Percentiles rank a stretch among this genome's conserved stretches.
phyloP scores from a whole-genome alignment of 2,888 invertebrate species.

The Belgica antarctica region DNA sequence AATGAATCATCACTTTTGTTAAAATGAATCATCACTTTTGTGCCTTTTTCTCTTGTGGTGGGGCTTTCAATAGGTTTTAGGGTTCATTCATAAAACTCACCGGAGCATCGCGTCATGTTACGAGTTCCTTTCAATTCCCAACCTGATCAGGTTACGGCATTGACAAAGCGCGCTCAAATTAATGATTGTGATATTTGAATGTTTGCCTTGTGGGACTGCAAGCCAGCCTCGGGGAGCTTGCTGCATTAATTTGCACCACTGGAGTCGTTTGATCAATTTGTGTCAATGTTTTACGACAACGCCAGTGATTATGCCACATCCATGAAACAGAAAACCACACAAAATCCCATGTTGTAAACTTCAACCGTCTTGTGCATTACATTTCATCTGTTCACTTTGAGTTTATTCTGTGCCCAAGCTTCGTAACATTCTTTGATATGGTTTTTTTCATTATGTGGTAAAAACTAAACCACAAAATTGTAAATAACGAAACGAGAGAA shows the following conservation, averaged over 20 bases:
- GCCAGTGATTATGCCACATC: no score
- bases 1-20: conserved; percentile 40
- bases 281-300: no score
- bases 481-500: neutral
- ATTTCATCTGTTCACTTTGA: conserved; percentile 31
- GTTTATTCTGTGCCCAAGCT: neutral
- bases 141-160: neutral
- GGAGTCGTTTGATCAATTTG: no score
- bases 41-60: conserved; percentile 24
- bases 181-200: conserved; percentile 40
- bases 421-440: neutral
- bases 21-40: conserved; percentile 40
- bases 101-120: neutral
- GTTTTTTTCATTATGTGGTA: neutral
- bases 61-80: conserved; percentile 23
- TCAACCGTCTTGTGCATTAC: no score
- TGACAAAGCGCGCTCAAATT: neutral
- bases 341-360: no score
- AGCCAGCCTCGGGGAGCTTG: no score
- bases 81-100: neutral
- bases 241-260: no score
- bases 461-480: conserved; percentile 6
- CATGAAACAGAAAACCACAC: no score
- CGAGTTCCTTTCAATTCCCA: neutral
- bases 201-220: no score